phyloP scores from a whole-genome alignment of 2,797 vertebrate species.

The Toxotes lorentzi region DNA sequence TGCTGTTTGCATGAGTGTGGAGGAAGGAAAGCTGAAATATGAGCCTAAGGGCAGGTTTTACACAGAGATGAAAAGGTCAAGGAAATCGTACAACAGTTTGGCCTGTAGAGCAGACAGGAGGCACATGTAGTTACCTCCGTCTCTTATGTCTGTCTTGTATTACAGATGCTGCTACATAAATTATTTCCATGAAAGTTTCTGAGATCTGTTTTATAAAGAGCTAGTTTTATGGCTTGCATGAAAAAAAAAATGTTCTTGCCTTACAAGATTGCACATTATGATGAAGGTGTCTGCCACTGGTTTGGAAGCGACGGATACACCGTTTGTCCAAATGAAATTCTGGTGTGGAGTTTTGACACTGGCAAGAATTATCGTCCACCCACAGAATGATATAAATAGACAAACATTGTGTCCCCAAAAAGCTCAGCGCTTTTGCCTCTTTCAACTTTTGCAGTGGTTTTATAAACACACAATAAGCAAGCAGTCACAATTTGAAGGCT shows the following conservation, averaged over 20 bases:
- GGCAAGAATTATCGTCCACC: conserved; percentile 33
- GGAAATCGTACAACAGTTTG: conserved; percentile 42
- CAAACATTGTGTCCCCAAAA: not conserved
- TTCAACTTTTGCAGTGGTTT: not conserved
- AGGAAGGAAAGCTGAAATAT: conserved; percentile 32
- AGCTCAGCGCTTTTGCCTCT: conserved; percentile 26
- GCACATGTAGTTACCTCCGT: conserved; percentile 10
- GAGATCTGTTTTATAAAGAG: not conserved
- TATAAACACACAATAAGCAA: not conserved
- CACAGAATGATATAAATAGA: conserved; percentile 28
- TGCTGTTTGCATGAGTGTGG: conserved; percentile 29
- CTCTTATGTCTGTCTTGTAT: not conserved
- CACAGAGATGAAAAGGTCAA: conserved; percentile 66
- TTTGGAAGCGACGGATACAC: not conserved
- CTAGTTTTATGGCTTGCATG: not conserved
- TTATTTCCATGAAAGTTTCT: conserved; percentile 15
- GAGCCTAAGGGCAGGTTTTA: conserved; percentile 58
- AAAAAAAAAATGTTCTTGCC: not conserved
- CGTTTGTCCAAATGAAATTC: conserved; percentile 5
- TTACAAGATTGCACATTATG: not conserved
- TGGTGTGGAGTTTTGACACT: conserved; percentile 4
- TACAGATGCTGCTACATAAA: not conserved
- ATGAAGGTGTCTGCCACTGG: not conserved
- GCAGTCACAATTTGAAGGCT: not conserved
- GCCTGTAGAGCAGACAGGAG: conserved; percentile 36